A percentile compares a stretch with the other conserved stretches of the same genome.
These are phyloP conservation scores for Mycalesis mineus DNA, from an alignment of 2,888 invertebrate species.

Conservation along the genomic window DNA sequence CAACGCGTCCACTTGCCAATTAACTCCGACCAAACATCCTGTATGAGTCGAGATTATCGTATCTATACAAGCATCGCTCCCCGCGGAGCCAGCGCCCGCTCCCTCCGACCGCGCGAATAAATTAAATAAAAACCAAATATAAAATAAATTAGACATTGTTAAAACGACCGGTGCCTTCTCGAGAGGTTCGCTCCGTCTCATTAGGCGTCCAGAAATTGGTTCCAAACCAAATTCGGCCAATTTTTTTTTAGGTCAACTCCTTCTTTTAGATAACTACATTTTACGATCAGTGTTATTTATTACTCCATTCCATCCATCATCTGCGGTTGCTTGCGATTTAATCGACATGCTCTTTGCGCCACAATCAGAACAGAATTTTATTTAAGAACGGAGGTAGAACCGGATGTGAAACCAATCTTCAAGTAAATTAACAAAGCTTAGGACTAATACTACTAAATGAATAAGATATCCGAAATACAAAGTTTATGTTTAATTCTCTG, in stretches of 20 bases:
- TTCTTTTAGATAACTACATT: too few species aligned
- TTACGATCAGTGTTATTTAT: too few species aligned
- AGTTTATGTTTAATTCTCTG: too few species aligned
- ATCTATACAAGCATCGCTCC: conserved; percentile 67
- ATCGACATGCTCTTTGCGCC: too few species aligned
- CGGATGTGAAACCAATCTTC: too few species aligned
- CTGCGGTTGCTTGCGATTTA: too few species aligned
- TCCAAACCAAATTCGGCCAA: not conserved
- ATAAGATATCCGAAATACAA: too few species aligned
- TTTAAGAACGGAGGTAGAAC: too few species aligned
- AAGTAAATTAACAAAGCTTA: too few species aligned
- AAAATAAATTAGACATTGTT: conserved; percentile 65
- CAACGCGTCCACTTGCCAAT: conserved; percentile 70
- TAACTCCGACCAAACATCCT: conserved; percentile 73
- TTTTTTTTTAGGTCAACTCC: not conserved
- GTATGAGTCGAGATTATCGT: conserved; percentile 72
- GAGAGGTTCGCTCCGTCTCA: conserved; percentile 40
- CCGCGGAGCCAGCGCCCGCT: conserved; percentile 46
- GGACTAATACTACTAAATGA: too few species aligned
- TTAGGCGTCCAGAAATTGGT: not conserved
- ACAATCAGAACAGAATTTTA: too few species aligned
- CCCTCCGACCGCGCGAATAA: conserved; percentile 73
- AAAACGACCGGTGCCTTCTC: conserved; percentile 42
- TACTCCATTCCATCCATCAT: too few species aligned
- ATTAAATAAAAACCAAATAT: conserved; percentile 72